Base-by-base conservation (phyloP, 2,888 invertebrate genomes). In the Mythimna vitellina region DNA sequence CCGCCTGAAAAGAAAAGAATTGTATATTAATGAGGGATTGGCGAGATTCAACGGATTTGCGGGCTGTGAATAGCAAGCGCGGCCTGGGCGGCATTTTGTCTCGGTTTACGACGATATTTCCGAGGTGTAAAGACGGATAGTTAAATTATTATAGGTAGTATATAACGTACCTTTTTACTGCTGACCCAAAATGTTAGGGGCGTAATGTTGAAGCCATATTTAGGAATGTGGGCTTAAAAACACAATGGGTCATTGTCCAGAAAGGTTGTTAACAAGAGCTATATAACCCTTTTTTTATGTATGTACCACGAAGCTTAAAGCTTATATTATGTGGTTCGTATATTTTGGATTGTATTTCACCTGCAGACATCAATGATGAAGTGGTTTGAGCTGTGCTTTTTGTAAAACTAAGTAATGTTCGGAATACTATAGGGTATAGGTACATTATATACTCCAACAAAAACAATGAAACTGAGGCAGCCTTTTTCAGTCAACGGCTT, bases 1-100 rank as follows among this genome's bases (percentile, higher is more conserved):
- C 86, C 94, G 77, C 78, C 85, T 86, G 87, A 93, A 94, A 76
- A 91, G 90, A 88, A 90, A 87, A 90, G 86, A 89, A 88, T 82
- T 60, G 84, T 81, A 87, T 89, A 89, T 92, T 91, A 92, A 81
- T 84, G 84, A 83, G 80, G 76, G 79, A 80, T 81, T 67, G 81
- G 71, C 53, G 81, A 80, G 79, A 84, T 80, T 81, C 88, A 73
- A 80, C 80, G 83, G 82, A 80, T 85, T 86, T 87, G 84, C 56
- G 85, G 61, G 75, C 14, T 63, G 62, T 71, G 76, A 81, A 82
- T 79, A 61, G 70, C 68, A 74, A 66, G 46, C 57, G 61, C n/a
- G 71, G 73, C 60, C 61, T 65, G 72, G 56, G 54, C 57, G 74
- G 73, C 56, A 73, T 76, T 78, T 32, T 73, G 64, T 73, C 38